Evolutionary conservation across 2,113 vertebrate species (phyloP).

Genomic region (Dryoscopus gambensis): DNA sequence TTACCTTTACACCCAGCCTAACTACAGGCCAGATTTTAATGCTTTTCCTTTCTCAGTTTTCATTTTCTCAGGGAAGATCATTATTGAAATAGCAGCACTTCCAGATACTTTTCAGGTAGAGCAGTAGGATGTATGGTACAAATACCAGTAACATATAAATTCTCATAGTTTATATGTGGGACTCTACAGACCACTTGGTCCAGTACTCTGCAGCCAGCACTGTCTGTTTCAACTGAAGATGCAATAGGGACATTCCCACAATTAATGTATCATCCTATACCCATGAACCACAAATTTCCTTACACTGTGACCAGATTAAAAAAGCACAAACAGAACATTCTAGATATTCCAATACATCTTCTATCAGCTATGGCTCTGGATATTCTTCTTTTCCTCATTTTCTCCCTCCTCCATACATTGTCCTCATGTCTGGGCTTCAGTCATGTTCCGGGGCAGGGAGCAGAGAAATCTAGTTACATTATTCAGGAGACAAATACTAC

Average conservation of each 20-base stretch:
- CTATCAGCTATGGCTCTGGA: not conserved
- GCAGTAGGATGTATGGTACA: not conserved
- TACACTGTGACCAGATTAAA: not conserved
- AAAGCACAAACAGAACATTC: not conserved
- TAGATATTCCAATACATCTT: not conserved
- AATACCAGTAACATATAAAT: not conserved
- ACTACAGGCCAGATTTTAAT: not conserved
- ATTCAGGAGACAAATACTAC: not conserved
- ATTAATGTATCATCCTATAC: not conserved
- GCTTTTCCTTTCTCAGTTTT: not conserved
- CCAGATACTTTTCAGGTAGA: not conserved
- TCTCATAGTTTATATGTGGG: not conserved
- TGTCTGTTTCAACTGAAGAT: not conserved
- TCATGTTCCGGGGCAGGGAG: fast-evolving
- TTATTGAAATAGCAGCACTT: not conserved
- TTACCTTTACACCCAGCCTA: not conserved
- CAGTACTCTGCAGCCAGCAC: not conserved
- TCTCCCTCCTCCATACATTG: not conserved
- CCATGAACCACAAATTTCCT: not conserved
- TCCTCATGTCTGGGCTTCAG: not conserved
- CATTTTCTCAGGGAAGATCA: not conserved
- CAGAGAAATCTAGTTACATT: not conserved
- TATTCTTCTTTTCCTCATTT: not conserved
- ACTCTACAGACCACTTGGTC: not conserved
- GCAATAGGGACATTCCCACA: not conserved